Base-by-base conservation (phyloP, 2,113 vertebrate genomes). In the Syrmaticus mikado region DNA sequence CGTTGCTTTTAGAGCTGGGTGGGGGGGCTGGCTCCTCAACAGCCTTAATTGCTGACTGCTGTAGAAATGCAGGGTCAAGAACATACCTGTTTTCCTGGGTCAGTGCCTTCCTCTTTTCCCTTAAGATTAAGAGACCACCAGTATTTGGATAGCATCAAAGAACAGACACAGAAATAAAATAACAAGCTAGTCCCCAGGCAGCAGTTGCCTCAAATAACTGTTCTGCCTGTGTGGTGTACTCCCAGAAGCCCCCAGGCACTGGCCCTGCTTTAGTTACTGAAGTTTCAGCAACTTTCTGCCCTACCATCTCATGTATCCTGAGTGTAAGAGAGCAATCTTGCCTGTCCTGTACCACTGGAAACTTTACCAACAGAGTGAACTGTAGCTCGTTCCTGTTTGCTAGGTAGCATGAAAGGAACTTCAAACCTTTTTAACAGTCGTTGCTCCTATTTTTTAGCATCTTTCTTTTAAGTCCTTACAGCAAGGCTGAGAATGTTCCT, bases 1-100 rank as follows among this genome's bases (percentile, higher is more conserved):
- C 19, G n/a, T 27, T 45, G 22, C 72, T 18, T 11, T 21, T 10
- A 79, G 46, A 57, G 53, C 41, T 7, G 18, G 11, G 5, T 38
- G 11, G 10, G 71, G 6, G 13, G 17, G 8, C 32, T 11, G 22
- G 25, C 53, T 74, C 70, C 53, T 75, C 65, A 75, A 36, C 0
- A 48, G 30, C 15, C 20, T 67, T 10, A 1, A 13, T 50, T 50
- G 21, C 57, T 68, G 28, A 58, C 6, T 41, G 21, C 12, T 50
- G 32, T 4, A 88, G 21, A 58, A 62, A 67, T 3, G 7, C 55
- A 64, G 20, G 27, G 58, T 77, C 46, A 82, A 75, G 30, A 71
- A 57, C 34, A 68, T 0, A 0, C 0, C 64, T 8, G 24, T 80
- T 77, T 82, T 82, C 32, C 4, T 2, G 13, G 11, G 52, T 72